A percentile compares a stretch with the other conserved stretches of the same genome.
phyloP scores from a whole-genome alignment of 2,113 vertebrate species.

The Forbesichthys agassizii region DNA sequence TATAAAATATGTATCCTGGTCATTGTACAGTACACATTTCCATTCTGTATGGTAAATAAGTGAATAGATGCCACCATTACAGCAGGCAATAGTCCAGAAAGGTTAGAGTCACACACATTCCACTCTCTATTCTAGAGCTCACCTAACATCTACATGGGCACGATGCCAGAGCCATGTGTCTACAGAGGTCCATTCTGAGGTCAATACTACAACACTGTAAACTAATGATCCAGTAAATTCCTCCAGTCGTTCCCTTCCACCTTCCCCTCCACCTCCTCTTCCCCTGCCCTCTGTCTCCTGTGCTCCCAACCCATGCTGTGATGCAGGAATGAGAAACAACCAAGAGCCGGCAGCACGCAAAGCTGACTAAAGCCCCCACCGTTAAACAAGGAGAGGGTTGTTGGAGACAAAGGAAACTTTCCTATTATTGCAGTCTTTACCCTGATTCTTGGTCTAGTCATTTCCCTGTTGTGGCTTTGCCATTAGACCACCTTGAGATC shows the following conservation, averaged over 20 bases:
- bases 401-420: constrained; percentile 66
- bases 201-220: constrained; percentile 73
- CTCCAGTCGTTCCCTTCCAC: constrained; percentile 50
- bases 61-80: too few species aligned
- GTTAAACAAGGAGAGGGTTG: constrained; percentile 64
- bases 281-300: constrained; percentile 59
- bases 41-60: too few species aligned
- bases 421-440: constrained; percentile 37
- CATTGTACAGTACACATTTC: too few species aligned
- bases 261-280: constrained; percentile 49
- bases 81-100: too few species aligned
- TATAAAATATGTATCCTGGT: too few species aligned
- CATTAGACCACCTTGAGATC: constrained; percentile 12
- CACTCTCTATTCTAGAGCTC: constrained; percentile 23
- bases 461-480: constrained; percentile 31
- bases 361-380: constrained; percentile 54
- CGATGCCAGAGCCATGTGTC: constrained; percentile 46
- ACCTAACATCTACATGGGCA: constrained; percentile 50
- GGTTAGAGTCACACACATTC: background rate
- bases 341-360: constrained; percentile 51
- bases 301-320: constrained; percentile 63
- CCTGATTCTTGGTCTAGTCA: constrained; percentile 36
- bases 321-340: constrained; percentile 72
- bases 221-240: constrained; percentile 75
- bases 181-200: constrained; percentile 65